Evolutionary conservation across 2,113 vertebrate genomes (phyloP).

Genomic region (Otocyon megalotis): DNA sequence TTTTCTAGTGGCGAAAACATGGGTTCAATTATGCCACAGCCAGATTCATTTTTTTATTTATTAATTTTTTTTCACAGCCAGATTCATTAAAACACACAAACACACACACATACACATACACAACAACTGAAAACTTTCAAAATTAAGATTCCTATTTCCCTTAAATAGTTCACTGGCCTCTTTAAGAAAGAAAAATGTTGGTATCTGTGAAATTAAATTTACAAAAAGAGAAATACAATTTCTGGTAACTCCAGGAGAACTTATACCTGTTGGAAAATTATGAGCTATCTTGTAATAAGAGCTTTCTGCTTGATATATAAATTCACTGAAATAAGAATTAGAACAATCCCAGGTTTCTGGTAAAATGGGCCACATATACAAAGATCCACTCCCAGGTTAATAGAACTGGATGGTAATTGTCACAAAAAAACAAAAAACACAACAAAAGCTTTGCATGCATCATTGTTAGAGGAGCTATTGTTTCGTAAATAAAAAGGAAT

Average conservation of each 20-base stretch:
- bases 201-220: background rate
- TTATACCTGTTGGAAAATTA: background rate
- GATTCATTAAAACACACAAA: background rate
- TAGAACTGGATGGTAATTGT: background rate
- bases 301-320: background rate
- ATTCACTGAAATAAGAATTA: background rate
- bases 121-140: background rate
- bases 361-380: background rate
- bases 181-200: background rate
- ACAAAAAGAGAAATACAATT: background rate
- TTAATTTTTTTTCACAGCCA: background rate
- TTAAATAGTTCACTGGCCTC: background rate
- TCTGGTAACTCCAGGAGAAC: background rate
- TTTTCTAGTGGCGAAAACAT: background rate
- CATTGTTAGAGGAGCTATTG: background rate
- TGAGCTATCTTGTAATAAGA: background rate
- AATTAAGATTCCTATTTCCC: background rate
- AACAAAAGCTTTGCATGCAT: background rate
- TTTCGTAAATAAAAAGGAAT: background rate
- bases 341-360: background rate
- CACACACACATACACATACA: background rate
- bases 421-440: background rate
- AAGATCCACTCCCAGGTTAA: background rate
- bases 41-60: background rate
- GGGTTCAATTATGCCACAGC: background rate